Evolutionary conservation across 23 tunicate species (phyloP), one percentile per base, ranked within the genome.

Genomic region (Ascidia mentula): DNA sequence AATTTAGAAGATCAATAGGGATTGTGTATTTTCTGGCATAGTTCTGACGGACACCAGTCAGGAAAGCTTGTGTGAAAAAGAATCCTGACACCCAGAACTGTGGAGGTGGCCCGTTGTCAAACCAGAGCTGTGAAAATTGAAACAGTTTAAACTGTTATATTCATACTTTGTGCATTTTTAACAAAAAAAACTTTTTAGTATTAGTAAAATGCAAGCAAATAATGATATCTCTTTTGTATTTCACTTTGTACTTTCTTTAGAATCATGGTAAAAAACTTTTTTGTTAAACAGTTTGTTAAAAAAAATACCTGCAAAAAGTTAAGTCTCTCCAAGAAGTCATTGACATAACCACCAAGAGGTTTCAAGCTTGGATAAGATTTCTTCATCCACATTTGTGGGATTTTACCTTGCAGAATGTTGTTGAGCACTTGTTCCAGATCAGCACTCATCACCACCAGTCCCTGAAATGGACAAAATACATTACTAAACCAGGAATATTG

Each of bases 51-150:
- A 95, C 99, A 30, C 99, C 99, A 71, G 99, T 95, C 86, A 95
- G 79, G 95, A 95, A 95, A 32, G 99, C 99, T 80, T 95, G 99
- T 31, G 99, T 95, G 87, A 95, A 95, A 80, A 89, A 95, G 84
- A 95, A 95, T 35, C 99, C 99, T 2, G 99, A 90, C 45, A 89
- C 92, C 99, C 99, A 95, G 70, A 95, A 95, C 75, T 95, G 99
- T 31, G 95, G 92, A 0, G 99, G 99, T 38, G 99, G 95, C 26
- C 96, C 96, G 28, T 89, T 88, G 20, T 95, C 92, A 45, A 90
- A 95, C 99, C 99, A 95, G 39, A 79, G 42, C 99, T 95, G 72
- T 5, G 26, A 61, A 28, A 31, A 15, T 15, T n/a, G n/a, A n/a
- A n/a, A n/a, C n/a, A n/a, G n/a, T n/a, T n/a, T n/a, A n/a, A n/a